Evolutionary conservation across 1,140 invertebrate species (phyloP), one percentile per base, ranked within the genome.

Genomic region (Probaryconus sp.): DNA sequence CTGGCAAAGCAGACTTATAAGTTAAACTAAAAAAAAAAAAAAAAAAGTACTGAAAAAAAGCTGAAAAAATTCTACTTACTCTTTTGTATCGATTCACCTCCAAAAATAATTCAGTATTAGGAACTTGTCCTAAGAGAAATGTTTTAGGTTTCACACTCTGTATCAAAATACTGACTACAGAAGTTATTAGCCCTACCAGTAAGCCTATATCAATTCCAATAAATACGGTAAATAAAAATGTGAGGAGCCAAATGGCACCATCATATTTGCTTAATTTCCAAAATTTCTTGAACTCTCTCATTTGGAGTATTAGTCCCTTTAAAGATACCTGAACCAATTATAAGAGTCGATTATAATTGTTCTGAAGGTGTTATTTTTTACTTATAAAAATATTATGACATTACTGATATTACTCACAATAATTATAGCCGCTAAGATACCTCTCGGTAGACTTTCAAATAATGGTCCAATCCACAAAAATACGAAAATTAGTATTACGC

Each of bases 141-240:
- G 86, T 88, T 17, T 89, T 86, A 5, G 89, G 88, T 67, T 84
- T 88, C 13, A 90, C 84, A 28, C 88, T 89, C 47, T 89, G 81
- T 58, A 90, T 67, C 13, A 94, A 88, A 47, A 94, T 90, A 21
- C 90, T 90, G 5, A 89, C 73, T 1, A 94, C 77, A 0, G 92
- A 93, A 31, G 92, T 86, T 1, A 90, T 73, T n/a, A 95, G 83
- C 18, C 94, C 94, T 2, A 50, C 85, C 2, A 90, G 78, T 16
- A 96, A 86, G 13, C 94, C 95, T 67, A 93, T 89, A 77, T 95
- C 94, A 24, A 96, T 94, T 69, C 92, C 91, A n/a, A 95, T 82
- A 18, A 95, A 73, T 3, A 93, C 88, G 0, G 93, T 92, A 1
- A 89, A 85, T 0, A 92, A 18, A 65, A 94, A 94, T 1, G 93